phyloP scores from a whole-genome alignment of 2,888 invertebrate genomes.

The Phyllotreta cruciferae region DNA sequence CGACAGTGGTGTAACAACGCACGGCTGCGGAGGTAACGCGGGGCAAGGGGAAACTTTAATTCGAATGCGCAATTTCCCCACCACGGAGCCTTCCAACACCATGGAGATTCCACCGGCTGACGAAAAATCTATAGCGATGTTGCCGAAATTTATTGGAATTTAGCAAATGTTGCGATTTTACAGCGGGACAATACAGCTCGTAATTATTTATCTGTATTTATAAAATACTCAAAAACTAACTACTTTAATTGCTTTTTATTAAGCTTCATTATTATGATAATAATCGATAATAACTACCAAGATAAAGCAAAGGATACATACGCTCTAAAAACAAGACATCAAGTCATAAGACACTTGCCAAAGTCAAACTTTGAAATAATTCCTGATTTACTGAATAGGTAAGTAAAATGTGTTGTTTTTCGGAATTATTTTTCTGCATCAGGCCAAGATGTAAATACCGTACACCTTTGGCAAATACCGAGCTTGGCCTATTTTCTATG shows the following conservation, averaged over 20 bases:
- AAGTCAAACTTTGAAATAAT: no score
- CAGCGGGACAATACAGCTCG: no score
- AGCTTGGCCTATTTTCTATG: conserved; percentile 14
- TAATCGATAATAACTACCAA: no score
- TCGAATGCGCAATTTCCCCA: conserved; percentile 60
- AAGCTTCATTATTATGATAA: no score
- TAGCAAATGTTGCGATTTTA: not conserved
- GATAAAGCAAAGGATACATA: no score
- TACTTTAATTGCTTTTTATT: no score
- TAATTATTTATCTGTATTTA: no score
- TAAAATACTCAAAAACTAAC: no score
- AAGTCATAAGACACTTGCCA: no score
- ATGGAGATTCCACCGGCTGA: conserved; percentile 37
- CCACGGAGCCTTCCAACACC: conserved; percentile 40
- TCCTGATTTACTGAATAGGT: not conserved
- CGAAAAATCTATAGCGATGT: conserved; percentile 49
- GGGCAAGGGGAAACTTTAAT: conserved; percentile 46
- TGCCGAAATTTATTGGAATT: conserved; percentile 15
- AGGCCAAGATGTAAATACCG: conserved; percentile 6
- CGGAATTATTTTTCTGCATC: not conserved
- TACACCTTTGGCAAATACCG: conserved; percentile 15
- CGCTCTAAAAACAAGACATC: no score
- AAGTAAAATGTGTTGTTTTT: not conserved
- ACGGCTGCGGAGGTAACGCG: conserved; percentile 26
- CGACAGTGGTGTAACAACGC: conserved; percentile 28